A percentile compares a stretch with the other conserved stretches of the same genome.
Evolutionary conservation across 2,888 invertebrate species (phyloP).

Genomic region (Emmelina monodactyla): DNA sequence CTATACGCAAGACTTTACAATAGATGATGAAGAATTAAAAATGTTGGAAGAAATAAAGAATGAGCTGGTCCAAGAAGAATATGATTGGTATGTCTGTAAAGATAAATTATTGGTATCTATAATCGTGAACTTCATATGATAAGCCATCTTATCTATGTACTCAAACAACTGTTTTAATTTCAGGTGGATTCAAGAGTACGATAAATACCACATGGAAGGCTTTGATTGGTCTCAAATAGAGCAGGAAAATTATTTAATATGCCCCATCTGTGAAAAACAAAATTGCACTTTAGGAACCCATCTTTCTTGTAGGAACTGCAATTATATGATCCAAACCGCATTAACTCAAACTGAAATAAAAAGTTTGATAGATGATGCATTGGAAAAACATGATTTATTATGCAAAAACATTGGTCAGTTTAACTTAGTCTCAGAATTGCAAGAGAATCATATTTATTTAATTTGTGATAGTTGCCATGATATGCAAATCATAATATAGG

Average conservation of each 20-base stretch:
- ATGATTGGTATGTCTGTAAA: constrained; percentile 47
- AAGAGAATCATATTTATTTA: constrained; percentile 41
- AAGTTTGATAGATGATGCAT: constrained; percentile 23
- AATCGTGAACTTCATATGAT: no score
- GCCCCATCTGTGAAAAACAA: constrained; percentile 58
- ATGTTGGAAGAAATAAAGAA: constrained; percentile 39
- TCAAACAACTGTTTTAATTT: no score
- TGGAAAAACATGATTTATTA: constrained; percentile 33
- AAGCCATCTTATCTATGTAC: no score
- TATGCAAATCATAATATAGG: constrained; percentile 31
- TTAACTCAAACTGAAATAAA: constrained; percentile 32
- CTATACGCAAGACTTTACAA: constrained; percentile 20
- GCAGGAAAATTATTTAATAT: constrained; percentile 45
- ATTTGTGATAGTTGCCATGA: constrained; percentile 44
- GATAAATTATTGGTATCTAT: no score
- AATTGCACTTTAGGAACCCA: constrained; percentile 27
- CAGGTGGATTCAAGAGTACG: constrained; percentile 51
- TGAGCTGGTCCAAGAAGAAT: constrained; percentile 50
- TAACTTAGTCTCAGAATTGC: constrained; percentile 29
- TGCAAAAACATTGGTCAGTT: constrained; percentile 37
- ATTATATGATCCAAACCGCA: constrained; percentile 27
- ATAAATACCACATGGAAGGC: constrained; percentile 38
- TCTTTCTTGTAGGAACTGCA: constrained; percentile 40
- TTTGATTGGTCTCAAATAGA: constrained; percentile 46
- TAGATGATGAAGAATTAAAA: constrained; percentile 37